Percentiles rank a stretch among this genome's conserved stretches.
Evolutionary conservation across 35 echinoderm and acorn worm species (phyloP).

Genomic region (Heliocidaris erythrogramma): DNA sequence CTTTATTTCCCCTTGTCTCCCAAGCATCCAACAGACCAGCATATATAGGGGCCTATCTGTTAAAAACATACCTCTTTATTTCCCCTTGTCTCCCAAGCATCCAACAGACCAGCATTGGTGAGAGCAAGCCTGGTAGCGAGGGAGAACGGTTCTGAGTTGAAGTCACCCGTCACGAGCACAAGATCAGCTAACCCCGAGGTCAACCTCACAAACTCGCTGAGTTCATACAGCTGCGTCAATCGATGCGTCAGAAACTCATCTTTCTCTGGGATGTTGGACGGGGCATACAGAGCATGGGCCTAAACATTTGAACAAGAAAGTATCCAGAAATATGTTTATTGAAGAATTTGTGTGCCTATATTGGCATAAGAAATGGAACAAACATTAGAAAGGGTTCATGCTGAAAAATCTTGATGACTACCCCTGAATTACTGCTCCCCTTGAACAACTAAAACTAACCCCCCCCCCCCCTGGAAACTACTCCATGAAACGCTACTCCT

Average conservation of each 20-base stretch:
- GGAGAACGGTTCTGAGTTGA: conserved; percentile 65
- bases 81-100: conserved; percentile 63
- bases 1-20: conserved; percentile 57
- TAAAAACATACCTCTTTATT: conserved; percentile 44
- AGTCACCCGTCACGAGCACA: conserved; percentile 61
- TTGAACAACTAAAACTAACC: too few species aligned
- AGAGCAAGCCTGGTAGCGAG: conserved; percentile 32
- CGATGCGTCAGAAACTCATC: conserved; percentile 62
- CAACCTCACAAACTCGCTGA: conserved; percentile 64
- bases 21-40: conserved; percentile 58
- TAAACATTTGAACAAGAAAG: neutral
- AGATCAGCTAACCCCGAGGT: conserved; percentile 50
- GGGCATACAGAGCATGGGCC: conserved; percentile 65
- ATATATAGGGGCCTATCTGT: neutral
- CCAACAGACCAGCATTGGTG: conserved; percentile 49
- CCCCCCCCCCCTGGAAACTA: too few species aligned
- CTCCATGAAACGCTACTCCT: too few species aligned
- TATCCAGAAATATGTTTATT: too few species aligned
- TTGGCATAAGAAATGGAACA: too few species aligned
- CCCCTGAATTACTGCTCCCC: too few species aligned
- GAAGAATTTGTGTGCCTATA: too few species aligned
- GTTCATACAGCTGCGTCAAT: conserved; percentile 65
- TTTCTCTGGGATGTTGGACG: conserved; percentile 35
- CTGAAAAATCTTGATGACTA: neutral
- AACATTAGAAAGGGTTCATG: neutral